Conservation (phyloP, 2,797 vertebrate genomes). For the Alexandromys oeconomus region DNA sequence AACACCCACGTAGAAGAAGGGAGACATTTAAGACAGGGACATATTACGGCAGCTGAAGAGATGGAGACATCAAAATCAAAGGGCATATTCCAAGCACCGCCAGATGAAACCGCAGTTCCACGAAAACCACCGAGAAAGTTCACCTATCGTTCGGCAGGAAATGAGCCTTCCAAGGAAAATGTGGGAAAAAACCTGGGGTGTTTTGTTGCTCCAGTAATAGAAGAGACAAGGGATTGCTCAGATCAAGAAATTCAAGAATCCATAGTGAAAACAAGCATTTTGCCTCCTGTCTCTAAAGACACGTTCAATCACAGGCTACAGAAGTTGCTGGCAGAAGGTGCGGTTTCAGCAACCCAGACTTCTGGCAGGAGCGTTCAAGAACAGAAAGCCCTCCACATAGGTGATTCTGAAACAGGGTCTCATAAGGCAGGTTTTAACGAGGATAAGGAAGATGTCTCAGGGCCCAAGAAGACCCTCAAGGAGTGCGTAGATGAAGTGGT, state of each 20-base stretch:
- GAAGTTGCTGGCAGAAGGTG: slow-evolving; percentile 72
- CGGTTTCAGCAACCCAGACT: slow-evolving; percentile 28
- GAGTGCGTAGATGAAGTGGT: slow-evolving; percentile 73
- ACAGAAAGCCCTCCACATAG: background rate
- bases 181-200: slow-evolving; percentile 73
- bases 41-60: slow-evolving; percentile 69
- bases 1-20: slow-evolving; percentile 70
- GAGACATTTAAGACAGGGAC: slow-evolving; percentile 80
- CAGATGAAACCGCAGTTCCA: slow-evolving; percentile 79
- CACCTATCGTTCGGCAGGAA: slow-evolving; percentile 43
- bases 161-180: slow-evolving; percentile 43
- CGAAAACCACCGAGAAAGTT: slow-evolving; percentile 65
- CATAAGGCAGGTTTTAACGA: slow-evolving; percentile 49
- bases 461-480: slow-evolving; percentile 68
- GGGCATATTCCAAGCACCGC: slow-evolving; percentile 84
- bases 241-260: slow-evolving; percentile 76
- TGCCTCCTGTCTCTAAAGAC: slow-evolving; percentile 77
- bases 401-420: slow-evolving; percentile 45
- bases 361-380: slow-evolving; percentile 71
- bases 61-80: slow-evolving; percentile 83
- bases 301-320: slow-evolving; percentile 75
- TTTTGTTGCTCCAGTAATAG: slow-evolving; percentile 77
- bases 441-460: background rate
- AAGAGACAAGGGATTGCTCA: slow-evolving; percentile 58
- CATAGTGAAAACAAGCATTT: slow-evolving; percentile 74